Evolutionary conservation across 1,140 invertebrate genomes (phyloP), one percentile per base, ranked within the genome.

Genomic region (Choristoneura fumiferana): DNA sequence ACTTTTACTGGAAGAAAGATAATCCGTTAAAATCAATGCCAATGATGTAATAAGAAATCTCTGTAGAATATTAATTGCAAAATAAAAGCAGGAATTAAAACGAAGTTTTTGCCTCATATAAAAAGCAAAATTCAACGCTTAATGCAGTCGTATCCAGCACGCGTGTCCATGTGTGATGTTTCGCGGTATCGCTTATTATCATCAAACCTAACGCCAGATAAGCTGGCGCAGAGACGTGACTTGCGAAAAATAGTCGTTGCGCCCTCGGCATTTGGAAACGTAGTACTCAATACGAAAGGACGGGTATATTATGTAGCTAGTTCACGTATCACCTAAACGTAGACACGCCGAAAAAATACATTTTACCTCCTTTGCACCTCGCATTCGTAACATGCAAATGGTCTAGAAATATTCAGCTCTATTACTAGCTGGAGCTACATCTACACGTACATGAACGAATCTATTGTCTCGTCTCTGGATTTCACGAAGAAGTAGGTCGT

Each of bases 191-290:
- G 80, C 78, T 82, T 87, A 88, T 86, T 82, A 86, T 81, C 77
- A 83, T 84, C 79, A 84, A 81, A 76, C 73, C 73, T 79, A 80
- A 84, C 74, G 73, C 81, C 66, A 78, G 81, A 88, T 88, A 85
- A 85, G 82, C 81, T 75, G 54, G 63, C 69, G 62, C 64, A 55
- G 68, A 66, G 66, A 86, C 82, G 84, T 87, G 85, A 87, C 84
- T 79, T 79, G 80, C 64, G 79, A 84, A 87, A 84, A 87, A 87
- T 84, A 82, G 71, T 72, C 64, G 76, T 86, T 76, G 73, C 57
- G 62, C 63, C 71, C 54, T 65, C 58, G 61, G 54, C 62, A 63
- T 60, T 62, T 56, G 43, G 65, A 80, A 76, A 78, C 67, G 69
- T 75, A 75, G 9, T 60, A 60, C 68, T 12, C 49, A 52, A 63